These are phyloP conservation scores for Samia ricini DNA, from an alignment of 1,140 invertebrate species.

Conservation along the genomic window DNA sequence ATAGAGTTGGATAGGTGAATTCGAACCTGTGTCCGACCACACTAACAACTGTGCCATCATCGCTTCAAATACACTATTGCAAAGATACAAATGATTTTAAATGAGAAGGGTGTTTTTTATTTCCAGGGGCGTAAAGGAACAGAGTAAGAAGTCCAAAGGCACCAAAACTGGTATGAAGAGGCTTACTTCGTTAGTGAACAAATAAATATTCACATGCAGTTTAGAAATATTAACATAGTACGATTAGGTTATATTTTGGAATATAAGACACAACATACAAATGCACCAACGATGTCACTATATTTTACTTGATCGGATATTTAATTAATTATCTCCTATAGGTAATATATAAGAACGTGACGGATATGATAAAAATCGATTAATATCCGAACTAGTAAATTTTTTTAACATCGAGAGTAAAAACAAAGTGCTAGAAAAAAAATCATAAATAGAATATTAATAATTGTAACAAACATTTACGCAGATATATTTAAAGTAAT, in stretches of 20 bases:
- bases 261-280: neutral
- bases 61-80: too few relatives aligned
- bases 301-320: neutral
- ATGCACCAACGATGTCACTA: neutral
- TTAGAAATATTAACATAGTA: conserved; percentile 13
- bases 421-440: neutral
- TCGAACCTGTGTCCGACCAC: too few relatives aligned
- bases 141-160: conserved; percentile 70
- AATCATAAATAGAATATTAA: neutral
- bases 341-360: too few relatives aligned
- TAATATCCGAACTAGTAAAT: neutral
- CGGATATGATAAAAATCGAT: neutral
- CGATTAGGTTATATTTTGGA: neutral
- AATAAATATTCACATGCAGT: conserved; percentile 41
- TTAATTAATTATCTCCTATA: too few relatives aligned
- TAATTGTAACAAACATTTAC: neutral
- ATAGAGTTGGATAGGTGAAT: too few relatives aligned
- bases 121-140: conserved; percentile 74
- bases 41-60: too few relatives aligned
- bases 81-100: too few relatives aligned
- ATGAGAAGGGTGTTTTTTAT: neutral
- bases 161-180: conserved; percentile 56
- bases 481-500: neutral
- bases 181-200: conserved; percentile 64
- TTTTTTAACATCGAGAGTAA: neutral